A percentile compares a stretch with the other conserved stretches of the same genome.
phyloP scores from a whole-genome alignment of 2,888 invertebrate species.

The Danaus chrysippus region DNA sequence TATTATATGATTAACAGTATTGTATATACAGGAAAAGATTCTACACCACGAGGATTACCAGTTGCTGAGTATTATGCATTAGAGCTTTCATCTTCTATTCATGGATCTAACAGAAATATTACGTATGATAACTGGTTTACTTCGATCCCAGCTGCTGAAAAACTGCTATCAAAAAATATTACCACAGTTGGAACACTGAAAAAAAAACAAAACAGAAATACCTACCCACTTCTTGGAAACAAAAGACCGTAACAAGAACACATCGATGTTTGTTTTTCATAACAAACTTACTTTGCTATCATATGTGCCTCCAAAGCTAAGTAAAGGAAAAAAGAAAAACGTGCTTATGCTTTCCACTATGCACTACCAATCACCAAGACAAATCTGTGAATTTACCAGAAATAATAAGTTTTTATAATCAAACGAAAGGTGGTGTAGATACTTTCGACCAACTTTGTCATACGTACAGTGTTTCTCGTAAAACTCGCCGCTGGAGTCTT shows the following conservation, averaged over 20 bases:
- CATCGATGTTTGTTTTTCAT: neutral
- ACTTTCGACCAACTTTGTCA: neutral
- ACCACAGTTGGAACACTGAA: conserved; percentile 9
- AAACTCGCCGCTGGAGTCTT: neutral
- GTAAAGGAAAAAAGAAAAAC: neutral
- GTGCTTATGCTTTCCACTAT: neutral
- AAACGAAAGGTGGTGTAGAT: neutral
- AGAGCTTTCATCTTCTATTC: no score
- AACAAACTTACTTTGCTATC: neutral
- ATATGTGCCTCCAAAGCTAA: neutral
- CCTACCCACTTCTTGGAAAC: no score
- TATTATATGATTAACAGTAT: no score
- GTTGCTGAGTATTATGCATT: no score
- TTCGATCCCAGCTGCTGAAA: conserved; percentile 2
- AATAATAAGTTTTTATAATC: neutral
- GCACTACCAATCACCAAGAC: neutral
- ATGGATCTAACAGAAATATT: conserved; percentile 2
- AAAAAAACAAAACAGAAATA: conserved; percentile 9
- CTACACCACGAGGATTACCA: no score
- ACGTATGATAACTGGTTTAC: conserved; percentile 6
- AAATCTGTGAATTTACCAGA: neutral
- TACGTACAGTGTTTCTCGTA: neutral
- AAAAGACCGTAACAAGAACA: neutral
- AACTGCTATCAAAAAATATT: conserved; percentile 9
- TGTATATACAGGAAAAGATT: no score